Percentiles rank a stretch among this genome's conserved stretches.
Evolutionary conservation across 1,140 invertebrate genomes (phyloP).

Genomic region (Octopus sinensis): DNA sequence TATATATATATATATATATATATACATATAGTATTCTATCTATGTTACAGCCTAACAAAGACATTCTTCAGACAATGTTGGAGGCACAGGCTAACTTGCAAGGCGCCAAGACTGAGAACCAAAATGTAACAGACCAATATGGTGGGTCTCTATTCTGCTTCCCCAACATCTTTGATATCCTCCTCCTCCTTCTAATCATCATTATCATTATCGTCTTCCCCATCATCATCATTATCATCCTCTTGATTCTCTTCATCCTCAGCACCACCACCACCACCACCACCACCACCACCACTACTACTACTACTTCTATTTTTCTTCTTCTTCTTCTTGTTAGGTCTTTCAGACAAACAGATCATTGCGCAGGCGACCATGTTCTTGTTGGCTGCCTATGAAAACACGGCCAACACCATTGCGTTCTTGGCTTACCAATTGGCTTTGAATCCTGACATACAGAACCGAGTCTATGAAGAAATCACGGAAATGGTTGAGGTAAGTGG

Average conservation of each 20-base stretch:
- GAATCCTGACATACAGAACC: slow-evolving; percentile 62
- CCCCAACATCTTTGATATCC: not conserved
- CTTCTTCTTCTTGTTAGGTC: slow-evolving; percentile 14
- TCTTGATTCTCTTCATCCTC: not conserved
- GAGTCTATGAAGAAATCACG: slow-evolving; percentile 62
- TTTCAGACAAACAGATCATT: slow-evolving; percentile 63
- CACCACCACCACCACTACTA: not conserved
- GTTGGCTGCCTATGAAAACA: slow-evolving; percentile 66
- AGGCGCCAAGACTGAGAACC: not conserved
- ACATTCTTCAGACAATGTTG: slow-evolving; percentile 23
- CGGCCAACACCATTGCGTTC: slow-evolving; percentile 61
- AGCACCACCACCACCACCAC: not conserved
- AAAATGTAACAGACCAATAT: not conserved
- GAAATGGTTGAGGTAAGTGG: slow-evolving; percentile 48
- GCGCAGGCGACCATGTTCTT: slow-evolving; percentile 68
- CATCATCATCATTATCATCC: no score
- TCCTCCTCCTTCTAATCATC: not conserved
- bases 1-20: no score
- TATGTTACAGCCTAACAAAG: slow-evolving; percentile 16
- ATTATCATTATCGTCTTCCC: not conserved
- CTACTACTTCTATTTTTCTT: not conserved
- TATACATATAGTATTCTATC: no score
- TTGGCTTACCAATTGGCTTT: slow-evolving; percentile 61
- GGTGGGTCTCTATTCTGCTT: no score
- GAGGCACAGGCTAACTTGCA: slow-evolving; percentile 19